Conservation (phyloP, 2,797 vertebrate species). For the Crax fasciolata region DNA sequence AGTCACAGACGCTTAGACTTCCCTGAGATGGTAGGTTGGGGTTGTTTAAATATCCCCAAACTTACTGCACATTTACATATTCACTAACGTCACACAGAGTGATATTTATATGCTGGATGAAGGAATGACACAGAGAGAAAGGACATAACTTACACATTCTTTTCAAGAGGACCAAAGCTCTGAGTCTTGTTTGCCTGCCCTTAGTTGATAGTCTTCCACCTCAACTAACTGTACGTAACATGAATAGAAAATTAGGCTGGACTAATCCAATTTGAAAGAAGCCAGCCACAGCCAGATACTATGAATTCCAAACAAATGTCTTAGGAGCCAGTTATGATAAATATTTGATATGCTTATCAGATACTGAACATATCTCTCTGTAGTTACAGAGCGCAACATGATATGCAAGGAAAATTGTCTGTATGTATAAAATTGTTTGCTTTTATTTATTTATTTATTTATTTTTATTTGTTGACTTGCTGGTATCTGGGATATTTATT, state of each 20-base stretch:
- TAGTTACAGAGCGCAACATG: background rate
- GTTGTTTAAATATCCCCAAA: conserved; percentile 45
- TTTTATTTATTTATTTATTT: background rate
- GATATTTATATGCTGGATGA: conserved; percentile 1
- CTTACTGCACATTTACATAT: background rate
- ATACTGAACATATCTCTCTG: background rate
- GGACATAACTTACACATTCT: background rate
- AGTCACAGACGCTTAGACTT: conserved; percentile 68
- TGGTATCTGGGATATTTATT: background rate
- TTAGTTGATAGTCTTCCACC: conserved; percentile 23
- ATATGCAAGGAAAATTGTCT: background rate
- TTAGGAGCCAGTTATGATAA: background rate
- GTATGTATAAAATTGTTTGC: background rate
- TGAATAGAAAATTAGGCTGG: conserved; percentile 64
- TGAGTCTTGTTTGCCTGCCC: background rate
- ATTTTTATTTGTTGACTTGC: background rate
- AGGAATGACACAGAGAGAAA: background rate
- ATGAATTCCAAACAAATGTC: background rate
- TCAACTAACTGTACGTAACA: conserved; percentile 15
- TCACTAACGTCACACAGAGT: background rate
- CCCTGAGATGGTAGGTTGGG: conserved; percentile 42
- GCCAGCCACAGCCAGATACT: conserved; percentile 17
- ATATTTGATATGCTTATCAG: background rate
- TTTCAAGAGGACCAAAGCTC: background rate
- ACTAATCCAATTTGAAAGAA: conserved; percentile 64